Evolutionary conservation across 2,888 invertebrate genomes (phyloP), one percentile per base, ranked within the genome.

Genomic region (Macrophya annulata): DNA sequence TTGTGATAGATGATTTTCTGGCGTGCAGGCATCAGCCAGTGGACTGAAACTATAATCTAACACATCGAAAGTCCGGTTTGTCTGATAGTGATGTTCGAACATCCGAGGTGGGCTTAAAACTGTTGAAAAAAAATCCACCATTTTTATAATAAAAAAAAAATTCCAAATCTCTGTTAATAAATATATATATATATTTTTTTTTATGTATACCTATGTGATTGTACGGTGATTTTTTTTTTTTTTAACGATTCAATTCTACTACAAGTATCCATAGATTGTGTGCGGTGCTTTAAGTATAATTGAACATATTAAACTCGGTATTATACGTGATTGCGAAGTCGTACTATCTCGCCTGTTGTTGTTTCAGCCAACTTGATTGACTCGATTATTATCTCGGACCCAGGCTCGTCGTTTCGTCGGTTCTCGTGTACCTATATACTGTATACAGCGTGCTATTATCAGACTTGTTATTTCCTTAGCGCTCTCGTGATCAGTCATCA

Each of bases 381-480:
- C 10, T 43, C n/a, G 71, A 71, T 72, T 72, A 17, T 72, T 72
- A 72, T 72, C 71, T 72, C 12, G 12, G 25, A 62, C 43, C 43
- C 3, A 43, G 9, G n/a, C 71, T 72, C 79, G 17, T 86, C 84
- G 37, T 74, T 77, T 68, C n/a, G 51, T 62, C 40, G 62, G 40
- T 31, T 62, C 74, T 43, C 74, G 25, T 25, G 74, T 21, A 48
- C 43, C 1, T 17, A 17, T 51, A 15, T 51, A 51, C 51, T 1
- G 8, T 74, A 37, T 4, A 55, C 17, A 15, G 37, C 6, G 17
- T 68, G 68, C 37, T 37, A 68, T 37, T 74, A 74, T 74, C 74
- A 45, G 74, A 45, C 74, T 43, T 74, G 45, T 45, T 74, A 45
- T 74, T 74, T 25, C 74, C 43, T 43, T 45, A 45, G 10, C 45